A percentile compares a stretch with the other conserved stretches of the same genome.
These are phyloP conservation scores for Drosophila tropicalis DNA, from an alignment of 1,140 invertebrate species.

Conservation along the genomic window DNA sequence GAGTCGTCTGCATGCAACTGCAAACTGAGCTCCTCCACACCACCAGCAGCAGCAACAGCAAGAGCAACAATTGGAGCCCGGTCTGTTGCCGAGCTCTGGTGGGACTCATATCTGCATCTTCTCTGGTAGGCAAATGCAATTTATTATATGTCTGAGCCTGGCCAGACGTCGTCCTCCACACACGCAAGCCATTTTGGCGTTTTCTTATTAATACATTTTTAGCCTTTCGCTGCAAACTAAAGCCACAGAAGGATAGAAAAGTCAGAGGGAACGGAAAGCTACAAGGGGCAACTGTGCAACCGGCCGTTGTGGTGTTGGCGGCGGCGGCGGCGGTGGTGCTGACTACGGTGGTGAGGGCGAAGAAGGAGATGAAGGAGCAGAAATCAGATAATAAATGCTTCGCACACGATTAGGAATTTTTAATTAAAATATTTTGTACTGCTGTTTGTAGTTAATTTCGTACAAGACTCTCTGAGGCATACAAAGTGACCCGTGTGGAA, in stretches of 20 bases:
- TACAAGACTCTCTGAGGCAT: constrained; percentile 71
- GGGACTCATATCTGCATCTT: constrained; percentile 73
- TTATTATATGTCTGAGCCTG: constrained; percentile 76
- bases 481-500: constrained; percentile 53
- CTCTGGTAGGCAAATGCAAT: constrained; percentile 79
- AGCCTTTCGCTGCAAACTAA: constrained; percentile 41
- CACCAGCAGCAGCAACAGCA: constrained; percentile 12
- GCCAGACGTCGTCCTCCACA: constrained; percentile 58
- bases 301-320: constrained; percentile 10
- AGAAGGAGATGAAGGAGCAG: constrained; percentile 34
- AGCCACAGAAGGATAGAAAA: constrained; percentile 13
- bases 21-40: constrained; percentile 9
- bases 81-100: constrained; percentile 37
- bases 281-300: neutral
- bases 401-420: constrained; percentile 83
- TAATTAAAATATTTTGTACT: constrained; percentile 83
- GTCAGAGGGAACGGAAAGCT: constrained; percentile 3
- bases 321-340: constrained; percentile 21
- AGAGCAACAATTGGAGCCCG: constrained; percentile 3
- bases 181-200: constrained; percentile 76
- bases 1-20: constrained; percentile 56
- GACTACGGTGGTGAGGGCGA: constrained; percentile 2
- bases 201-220: constrained; percentile 83
- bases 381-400: constrained; percentile 83
- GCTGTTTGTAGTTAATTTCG: constrained; percentile 81